A percentile compares a stretch with the other conserved stretches of the same genome.
These are phyloP conservation scores for Pangasianodon gigas DNA, from an alignment of 2,113 vertebrate genomes.

Conservation along the genomic window DNA sequence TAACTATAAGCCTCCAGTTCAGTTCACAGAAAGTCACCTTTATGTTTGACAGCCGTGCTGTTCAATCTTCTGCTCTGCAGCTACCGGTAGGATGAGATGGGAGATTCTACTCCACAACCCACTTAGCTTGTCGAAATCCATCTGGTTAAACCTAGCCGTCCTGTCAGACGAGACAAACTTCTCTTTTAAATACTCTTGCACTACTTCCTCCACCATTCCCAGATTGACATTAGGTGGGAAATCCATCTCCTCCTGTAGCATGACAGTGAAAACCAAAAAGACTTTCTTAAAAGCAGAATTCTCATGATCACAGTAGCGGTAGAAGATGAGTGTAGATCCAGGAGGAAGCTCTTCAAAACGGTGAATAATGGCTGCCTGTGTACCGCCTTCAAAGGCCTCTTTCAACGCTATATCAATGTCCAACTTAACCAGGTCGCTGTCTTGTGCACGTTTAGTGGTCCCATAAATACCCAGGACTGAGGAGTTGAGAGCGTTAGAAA, in stretches of 20 bases:
- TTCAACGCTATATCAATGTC: constrained; percentile 80
- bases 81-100: constrained; percentile 76
- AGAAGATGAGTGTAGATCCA: constrained; percentile 91
- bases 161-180: constrained; percentile 67
- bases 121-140: constrained; percentile 75
- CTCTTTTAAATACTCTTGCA: constrained; percentile 83
- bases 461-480: constrained; percentile 77
- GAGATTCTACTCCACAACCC: constrained; percentile 80
- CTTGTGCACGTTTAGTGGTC: constrained; percentile 60
- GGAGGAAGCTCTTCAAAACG: constrained; percentile 88
- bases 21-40: constrained; percentile 4
- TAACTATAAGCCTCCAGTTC: neutral
- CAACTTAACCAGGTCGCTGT: constrained; percentile 82
- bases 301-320: constrained; percentile 96
- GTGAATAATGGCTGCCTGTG: constrained; percentile 82
- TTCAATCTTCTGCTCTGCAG: constrained; percentile 60
- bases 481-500: constrained; percentile 71
- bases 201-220: constrained; percentile 82
- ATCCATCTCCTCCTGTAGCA: constrained; percentile 75
- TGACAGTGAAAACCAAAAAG: constrained; percentile 84
- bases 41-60: constrained; percentile 56
- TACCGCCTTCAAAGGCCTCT: constrained; percentile 73
- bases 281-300: constrained; percentile 86
- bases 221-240: constrained; percentile 68
- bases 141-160: constrained; percentile 67